These are phyloP conservation scores for Steinernema scapterisci DNA, from an alignment of 2,888 invertebrate species.

Conservation along the genomic window DNA sequence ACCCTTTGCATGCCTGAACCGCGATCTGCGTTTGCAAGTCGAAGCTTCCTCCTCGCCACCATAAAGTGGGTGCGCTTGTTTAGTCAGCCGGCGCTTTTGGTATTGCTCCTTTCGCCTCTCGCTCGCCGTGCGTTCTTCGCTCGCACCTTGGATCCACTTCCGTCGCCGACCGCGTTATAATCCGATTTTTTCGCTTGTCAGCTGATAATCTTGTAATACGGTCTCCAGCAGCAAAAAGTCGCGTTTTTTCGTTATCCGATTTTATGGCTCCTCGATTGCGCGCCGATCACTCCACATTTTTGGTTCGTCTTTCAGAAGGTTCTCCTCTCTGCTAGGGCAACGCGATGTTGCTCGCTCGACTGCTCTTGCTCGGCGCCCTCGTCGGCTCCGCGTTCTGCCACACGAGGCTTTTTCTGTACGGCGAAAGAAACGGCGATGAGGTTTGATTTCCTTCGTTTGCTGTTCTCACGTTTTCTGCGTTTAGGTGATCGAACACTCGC, in stretches of 20 bases:
- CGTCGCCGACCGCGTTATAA: neutral
- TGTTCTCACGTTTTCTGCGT: neutral
- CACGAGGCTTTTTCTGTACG: slow-evolving; percentile 24
- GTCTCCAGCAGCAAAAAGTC: slow-evolving; percentile 11
- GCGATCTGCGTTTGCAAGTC: too few species aligned
- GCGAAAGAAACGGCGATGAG: slow-evolving; percentile 16
- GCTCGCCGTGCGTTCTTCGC: neutral
- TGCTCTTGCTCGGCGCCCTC: slow-evolving; percentile 26
- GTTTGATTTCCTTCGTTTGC: neutral
- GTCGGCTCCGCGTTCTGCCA: slow-evolving; percentile 5
- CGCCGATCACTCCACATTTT: neutral
- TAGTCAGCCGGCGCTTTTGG: too few species aligned
- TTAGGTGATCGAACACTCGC: neutral
- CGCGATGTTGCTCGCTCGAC: slow-evolving; percentile 2
- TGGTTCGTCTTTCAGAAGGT: slow-evolving; percentile 8
- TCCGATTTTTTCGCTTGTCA: slow-evolving; percentile 24
- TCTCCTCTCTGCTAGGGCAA: slow-evolving; percentile 4
- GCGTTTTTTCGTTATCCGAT: slow-evolving; percentile 5
- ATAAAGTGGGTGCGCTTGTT: too few species aligned
- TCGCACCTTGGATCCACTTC: neutral
- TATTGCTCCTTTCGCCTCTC: neutral
- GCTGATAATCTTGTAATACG: slow-evolving; percentile 26
- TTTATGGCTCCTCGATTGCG: slow-evolving; percentile 5
- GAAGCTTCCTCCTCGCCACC: too few species aligned
- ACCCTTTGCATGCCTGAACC: too few species aligned